phyloP scores from a whole-genome alignment of 2,113 vertebrate genomes.

The Uropsilus gracilis region DNA sequence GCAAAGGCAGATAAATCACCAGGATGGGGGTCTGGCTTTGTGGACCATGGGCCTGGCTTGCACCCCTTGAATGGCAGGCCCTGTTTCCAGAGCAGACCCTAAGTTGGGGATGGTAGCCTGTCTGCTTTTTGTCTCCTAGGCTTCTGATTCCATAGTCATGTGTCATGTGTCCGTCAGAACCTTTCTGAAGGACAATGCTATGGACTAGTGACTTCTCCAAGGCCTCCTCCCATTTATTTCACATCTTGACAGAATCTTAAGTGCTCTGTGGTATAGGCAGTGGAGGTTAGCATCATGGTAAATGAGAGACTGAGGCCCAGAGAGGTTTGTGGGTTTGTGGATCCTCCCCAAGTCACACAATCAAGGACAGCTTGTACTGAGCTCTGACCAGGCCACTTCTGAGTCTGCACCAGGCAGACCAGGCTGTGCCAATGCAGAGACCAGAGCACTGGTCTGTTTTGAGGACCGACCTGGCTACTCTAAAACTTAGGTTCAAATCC shows the following conservation, averaged over 20 bases:
- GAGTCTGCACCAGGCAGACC: background rate
- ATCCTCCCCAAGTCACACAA: background rate
- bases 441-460: background rate
- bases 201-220: background rate
- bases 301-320: background rate
- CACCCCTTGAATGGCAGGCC: background rate
- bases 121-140: constrained; percentile 12
- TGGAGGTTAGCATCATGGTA: background rate
- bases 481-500: background rate
- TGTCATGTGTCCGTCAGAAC: background rate
- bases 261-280: background rate
- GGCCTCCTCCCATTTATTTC: background rate
- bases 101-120: background rate
- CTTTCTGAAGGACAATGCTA: background rate
- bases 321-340: background rate
- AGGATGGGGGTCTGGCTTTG: background rate
- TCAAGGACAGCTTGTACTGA: background rate
- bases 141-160: background rate
- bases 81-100: background rate
- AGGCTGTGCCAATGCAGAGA: background rate
- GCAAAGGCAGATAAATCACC: constrained; percentile 48
- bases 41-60: background rate
- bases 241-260: background rate
- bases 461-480: background rate
- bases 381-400: background rate